phyloP scores from a whole-genome alignment of 2,888 invertebrate species.

The Smittia sp. region DNA sequence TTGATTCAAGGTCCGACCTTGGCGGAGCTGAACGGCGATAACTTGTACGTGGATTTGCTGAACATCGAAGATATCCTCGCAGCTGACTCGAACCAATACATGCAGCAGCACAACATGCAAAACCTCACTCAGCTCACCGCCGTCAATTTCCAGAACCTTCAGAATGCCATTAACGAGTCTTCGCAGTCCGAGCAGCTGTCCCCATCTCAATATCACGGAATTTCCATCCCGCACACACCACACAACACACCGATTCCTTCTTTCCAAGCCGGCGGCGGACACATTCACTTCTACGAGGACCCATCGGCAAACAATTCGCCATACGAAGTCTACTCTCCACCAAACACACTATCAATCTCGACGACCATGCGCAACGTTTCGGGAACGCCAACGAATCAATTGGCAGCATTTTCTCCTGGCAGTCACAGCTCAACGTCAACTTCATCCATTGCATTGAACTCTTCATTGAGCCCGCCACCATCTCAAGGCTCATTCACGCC shows the following conservation, averaged over 20 bases:
- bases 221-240: slow-evolving; percentile 46
- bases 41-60: slow-evolving; percentile 67
- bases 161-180: slow-evolving; percentile 47
- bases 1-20: slow-evolving; percentile 79
- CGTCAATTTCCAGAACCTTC: slow-evolving; percentile 46
- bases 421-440: slow-evolving; percentile 64
- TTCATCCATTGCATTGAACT: slow-evolving; percentile 57
- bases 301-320: slow-evolving; percentile 49
- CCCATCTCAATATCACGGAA: slow-evolving; percentile 45
- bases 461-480: slow-evolving; percentile 47
- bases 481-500: slow-evolving; percentile 58
- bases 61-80: slow-evolving; percentile 79
- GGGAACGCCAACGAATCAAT: slow-evolving; percentile 48
- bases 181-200: slow-evolving; percentile 44
- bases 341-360: slow-evolving; percentile 46
- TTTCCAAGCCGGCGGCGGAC: slow-evolving; percentile 42
- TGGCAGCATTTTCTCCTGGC: slow-evolving; percentile 62
- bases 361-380: slow-evolving; percentile 46
- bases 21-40: slow-evolving; percentile 80
- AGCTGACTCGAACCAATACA: slow-evolving; percentile 53
- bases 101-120: slow-evolving; percentile 42
- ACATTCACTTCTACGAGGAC: slow-evolving; percentile 44
- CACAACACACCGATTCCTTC: slow-evolving; percentile 40
- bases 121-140: slow-evolving; percentile 40
- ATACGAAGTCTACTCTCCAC: slow-evolving; percentile 51